Base-by-base conservation (phyloP, 2,888 invertebrate genomes). In the Neuroscelio doddi region DNA sequence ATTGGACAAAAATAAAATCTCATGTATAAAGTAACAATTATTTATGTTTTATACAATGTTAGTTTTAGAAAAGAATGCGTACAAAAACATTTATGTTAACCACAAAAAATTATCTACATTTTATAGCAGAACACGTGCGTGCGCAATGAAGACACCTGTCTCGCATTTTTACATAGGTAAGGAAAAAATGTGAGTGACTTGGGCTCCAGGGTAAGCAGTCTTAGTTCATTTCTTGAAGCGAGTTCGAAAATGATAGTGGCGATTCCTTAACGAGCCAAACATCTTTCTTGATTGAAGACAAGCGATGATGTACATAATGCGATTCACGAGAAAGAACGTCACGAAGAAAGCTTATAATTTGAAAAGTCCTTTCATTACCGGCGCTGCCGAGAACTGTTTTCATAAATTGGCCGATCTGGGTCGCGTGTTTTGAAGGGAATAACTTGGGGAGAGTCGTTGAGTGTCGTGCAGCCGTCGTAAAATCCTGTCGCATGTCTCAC, bases 401-500 rank as follows among this genome's bases (percentile, higher is more conserved):
- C 36, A 17, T 17, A 15, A 36, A 36, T 36, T 36, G 15, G 36
- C 12, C 36, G 21, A 21, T 21, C 14, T 17, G 8, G 17, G 38
- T 38, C 38, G 38, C 38, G 38, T 38, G 38, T 38, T 17, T 4
- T 9, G 38, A 1, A 4, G 7, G 14, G 34, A 34, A 34, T 5
- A 5, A n/a, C n/a, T 21, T 21, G 21, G 21, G 21, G 21, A 2
- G 21, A 21, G 21, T 21, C 21, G 21, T 21, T 5, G 21, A 21
- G 21, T 21, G 21, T 55, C 55, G 53, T 57, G 57, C 56, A 57
- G 10, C 41, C 63, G 50, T 59, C 53, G 29, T 58, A 32, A 58
- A 58, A 53, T 47, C 41, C 49, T 57, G 53, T 64, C 58, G 58
- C 50, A 45, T 64, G 56, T 59, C 58, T 21, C 21, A 5, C 21